These are phyloP conservation scores for Gastrophysa polygoni DNA, from an alignment of 2,888 invertebrate genomes.

Conservation along the genomic window DNA sequence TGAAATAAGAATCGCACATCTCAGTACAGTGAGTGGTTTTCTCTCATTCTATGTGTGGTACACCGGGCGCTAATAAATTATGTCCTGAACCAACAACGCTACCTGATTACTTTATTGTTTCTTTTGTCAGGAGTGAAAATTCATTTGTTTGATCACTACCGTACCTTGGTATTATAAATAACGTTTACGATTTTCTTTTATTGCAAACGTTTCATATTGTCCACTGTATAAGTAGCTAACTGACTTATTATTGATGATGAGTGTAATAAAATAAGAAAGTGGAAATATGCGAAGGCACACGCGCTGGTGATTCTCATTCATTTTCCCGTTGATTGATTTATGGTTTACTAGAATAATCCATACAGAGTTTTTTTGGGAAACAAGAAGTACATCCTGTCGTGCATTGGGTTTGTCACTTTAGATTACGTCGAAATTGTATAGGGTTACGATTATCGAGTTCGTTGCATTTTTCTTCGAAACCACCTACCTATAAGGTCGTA, in stretches of 20 bases:
- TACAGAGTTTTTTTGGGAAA: not conserved
- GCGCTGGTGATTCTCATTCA: not conserved
- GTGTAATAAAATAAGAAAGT: slow-evolving; percentile 27
- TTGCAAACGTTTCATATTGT: slow-evolving; percentile 21
- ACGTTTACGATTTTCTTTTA: slow-evolving; percentile 29
- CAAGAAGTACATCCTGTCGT: not conserved
- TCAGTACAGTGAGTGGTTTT: no score
- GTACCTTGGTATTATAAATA: slow-evolving; percentile 26
- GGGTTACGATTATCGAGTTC: no score
- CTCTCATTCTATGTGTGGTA: not conserved
- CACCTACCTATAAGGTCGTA: no score
- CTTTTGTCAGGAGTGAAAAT: slow-evolving; percentile 5
- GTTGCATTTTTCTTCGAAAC: no score
- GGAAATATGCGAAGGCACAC: slow-evolving; percentile 16
- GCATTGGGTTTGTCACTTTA: no score
- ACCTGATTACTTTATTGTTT: slow-evolving; percentile 11
- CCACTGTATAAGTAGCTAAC: slow-evolving; percentile 24
- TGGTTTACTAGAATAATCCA: slow-evolving; percentile 3
- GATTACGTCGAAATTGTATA: no score
- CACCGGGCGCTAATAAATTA: slow-evolving; percentile 5
- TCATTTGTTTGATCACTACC: slow-evolving; percentile 23
- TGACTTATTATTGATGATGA: slow-evolving; percentile 26
- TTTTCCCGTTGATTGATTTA: slow-evolving; percentile 4
- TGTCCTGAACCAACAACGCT: slow-evolving; percentile 4
- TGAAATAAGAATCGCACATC: no score